Base-by-base conservation (phyloP, 2,888 invertebrate species). In the Drosophila mayaguana region DNA sequence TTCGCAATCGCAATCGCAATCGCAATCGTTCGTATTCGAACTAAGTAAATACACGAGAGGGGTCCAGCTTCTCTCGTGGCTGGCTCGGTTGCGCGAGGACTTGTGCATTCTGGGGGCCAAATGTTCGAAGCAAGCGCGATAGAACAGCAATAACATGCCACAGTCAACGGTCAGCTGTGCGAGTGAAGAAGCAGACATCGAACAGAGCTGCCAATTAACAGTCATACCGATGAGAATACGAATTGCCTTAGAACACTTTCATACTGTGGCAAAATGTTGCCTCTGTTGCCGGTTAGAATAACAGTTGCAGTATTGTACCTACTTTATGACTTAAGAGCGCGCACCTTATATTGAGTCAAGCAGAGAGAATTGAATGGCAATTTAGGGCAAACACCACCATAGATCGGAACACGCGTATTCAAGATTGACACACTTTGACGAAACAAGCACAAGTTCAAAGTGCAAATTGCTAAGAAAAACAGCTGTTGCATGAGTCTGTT, bases 391-490 rank as follows among this genome's bases (percentile, higher is more conserved):
- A 32, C 66, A 62, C 63, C 62, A 60, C 62, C 20, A 61, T 59
- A 38, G 2, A 36, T n/a, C 5, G 11, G 5, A 63, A 76, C 87
- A 88, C 65, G 81, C 81, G 81, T 81, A 72, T 74, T 74, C 38
- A 57, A 63, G 60, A 60, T 71, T 84, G 81, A 36, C 75, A 75
- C 71, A 66, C 56, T 71, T 77, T 59, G 57, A 32, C 50, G 20
- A 63, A 62, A 75, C 61, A 51, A 63, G 72, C 54, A 63, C 84
- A 80, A 87, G 84, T 84, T 89, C 88, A 84, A 84, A 89, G 84
- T 79, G 66, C 73, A 80, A 42, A 63, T 72, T 54, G n/a, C 56
- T 48, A 38, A 55, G 34, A 57, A 63, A 60, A 68, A 63, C 86
- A 77, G 70, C 75, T 85, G 80, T 64, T 76, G 56, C 42, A 18